Base-by-base conservation (phyloP, 2,113 vertebrate genomes). In the Sigmodon hispidus region DNA sequence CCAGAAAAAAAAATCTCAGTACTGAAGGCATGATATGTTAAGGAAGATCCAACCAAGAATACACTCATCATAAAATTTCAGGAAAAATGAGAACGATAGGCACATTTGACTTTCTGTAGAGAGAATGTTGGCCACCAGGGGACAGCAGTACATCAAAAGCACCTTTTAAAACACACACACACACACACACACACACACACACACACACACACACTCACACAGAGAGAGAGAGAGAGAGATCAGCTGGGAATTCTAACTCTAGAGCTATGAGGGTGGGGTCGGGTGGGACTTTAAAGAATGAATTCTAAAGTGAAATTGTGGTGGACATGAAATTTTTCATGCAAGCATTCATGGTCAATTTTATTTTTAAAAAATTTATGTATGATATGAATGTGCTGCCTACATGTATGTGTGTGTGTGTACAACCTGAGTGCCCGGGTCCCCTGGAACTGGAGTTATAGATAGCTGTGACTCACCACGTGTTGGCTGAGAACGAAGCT, bases 51-150 rank as follows among this genome's bases (percentile, higher is more conserved):
- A 55, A 34, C 2, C 26, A 69, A 95, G 17, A 48, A 63, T 88
- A 81, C 63, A 96, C 92, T 40, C 4, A 19, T 76, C 4, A 24
- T 72, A 48, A 57, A 73, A 73, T 72, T 65, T 85, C 65, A 80
- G n/a, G 83, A 92, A 90, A 65, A 16, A 43, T 55, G 48, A 85
- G 72, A 89, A 2, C 3, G 0, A 43, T 43, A 80, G n/a, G 11
- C 10, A 48, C 52, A 93, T 22, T 70, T 67, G 36, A 9, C 43
- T 91, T 70, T 63, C 36, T 89, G 55, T 11, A 8, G n/a, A 5
- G 59, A 50, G 24, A 76, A 77, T 61, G 5, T 85, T 36, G 80
- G 63, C 89, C 96, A 96, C 93, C 45, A 98, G 97, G 29, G 83
- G 97, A 91, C 96, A 95, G 69, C 63, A 85, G 52, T 84, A 67